phyloP scores from a whole-genome alignment of 2,888 invertebrate species.

The Cordilura impudica region DNA sequence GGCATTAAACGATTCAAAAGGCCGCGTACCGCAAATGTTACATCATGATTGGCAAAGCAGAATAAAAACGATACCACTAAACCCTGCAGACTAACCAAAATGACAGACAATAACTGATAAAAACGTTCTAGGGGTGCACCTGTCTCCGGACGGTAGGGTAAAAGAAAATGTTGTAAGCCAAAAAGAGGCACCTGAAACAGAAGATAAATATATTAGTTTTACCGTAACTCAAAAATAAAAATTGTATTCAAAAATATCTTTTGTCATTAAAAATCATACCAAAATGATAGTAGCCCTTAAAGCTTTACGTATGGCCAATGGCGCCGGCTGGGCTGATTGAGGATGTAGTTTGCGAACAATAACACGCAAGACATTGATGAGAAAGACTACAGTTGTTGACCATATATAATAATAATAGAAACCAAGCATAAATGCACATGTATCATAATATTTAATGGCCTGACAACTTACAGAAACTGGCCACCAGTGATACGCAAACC shows the following conservation, averaged over 20 bases:
- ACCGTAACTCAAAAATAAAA: not conserved
- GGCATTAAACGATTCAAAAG: conserved; percentile 78
- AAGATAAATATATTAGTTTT: not conserved
- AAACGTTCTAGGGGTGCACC: conserved; percentile 80
- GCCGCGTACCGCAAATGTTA: conserved; percentile 79
- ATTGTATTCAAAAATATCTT: not conserved
- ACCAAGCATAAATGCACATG: not conserved
- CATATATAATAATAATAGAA: too few relatives aligned
- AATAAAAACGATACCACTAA: conserved; percentile 85
- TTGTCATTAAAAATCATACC: conserved; percentile 71
- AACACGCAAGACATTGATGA: conserved; percentile 83
- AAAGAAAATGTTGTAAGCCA: conserved; percentile 85
- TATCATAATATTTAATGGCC: not conserved
- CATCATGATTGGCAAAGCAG: conserved; percentile 88
- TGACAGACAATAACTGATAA: conserved; percentile 83
- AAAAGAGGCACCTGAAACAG: conserved; percentile 83
- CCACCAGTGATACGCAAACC: conserved; percentile 81
- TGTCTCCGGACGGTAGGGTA: conserved; percentile 83
- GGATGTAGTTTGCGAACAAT: conserved; percentile 83
- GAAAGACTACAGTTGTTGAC: conserved; percentile 79
- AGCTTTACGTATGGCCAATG: conserved; percentile 82
- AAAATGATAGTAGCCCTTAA: conserved; percentile 85
- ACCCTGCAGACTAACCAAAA: conserved; percentile 86
- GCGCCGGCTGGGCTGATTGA: conserved; percentile 81
- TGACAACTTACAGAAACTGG: conserved; percentile 80